Percentiles rank a stretch among this genome's conserved stretches.
Evolutionary conservation across 2,888 invertebrate genomes (phyloP).

Genomic region (Tillus elongatus): DNA sequence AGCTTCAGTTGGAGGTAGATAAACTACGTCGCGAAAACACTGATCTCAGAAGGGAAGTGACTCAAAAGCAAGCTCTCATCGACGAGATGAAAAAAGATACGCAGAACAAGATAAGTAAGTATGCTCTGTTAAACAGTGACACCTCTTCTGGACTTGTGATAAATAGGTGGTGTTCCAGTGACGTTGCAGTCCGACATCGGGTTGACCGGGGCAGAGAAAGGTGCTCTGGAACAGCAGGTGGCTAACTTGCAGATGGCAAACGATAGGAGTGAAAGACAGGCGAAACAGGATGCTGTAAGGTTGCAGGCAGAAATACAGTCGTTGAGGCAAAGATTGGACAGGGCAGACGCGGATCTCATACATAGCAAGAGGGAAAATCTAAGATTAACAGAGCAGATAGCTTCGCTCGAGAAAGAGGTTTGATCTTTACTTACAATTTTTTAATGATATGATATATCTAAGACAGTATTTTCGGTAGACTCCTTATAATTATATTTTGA

Average conservation of each 20-base stretch:
- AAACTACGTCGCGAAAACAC: constrained; percentile 68
- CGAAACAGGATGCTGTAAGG: constrained; percentile 65
- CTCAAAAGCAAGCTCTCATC: constrained; percentile 64
- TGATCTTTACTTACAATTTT: too few species aligned
- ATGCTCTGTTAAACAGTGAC: too few species aligned
- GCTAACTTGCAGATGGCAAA: constrained; percentile 53
- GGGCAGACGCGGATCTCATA: constrained; percentile 71
- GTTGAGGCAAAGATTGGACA: constrained; percentile 64
- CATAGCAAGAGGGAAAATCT: constrained; percentile 74
- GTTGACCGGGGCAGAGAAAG: constrained; percentile 67
- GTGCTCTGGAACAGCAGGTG: constrained; percentile 71
- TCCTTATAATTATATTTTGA: too few species aligned
- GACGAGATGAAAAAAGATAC: constrained; percentile 74
- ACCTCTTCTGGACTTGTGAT: neutral
- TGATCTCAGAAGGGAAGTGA: constrained; percentile 66
- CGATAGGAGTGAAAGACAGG: constrained; percentile 67
- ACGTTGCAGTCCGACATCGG: constrained; percentile 69
- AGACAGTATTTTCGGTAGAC: too few species aligned
- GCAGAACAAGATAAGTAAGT: constrained; percentile 62
- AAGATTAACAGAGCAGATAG: constrained; percentile 67
- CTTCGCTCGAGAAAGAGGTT: constrained; percentile 73
- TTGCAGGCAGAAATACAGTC: constrained; percentile 69
- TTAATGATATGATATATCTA: too few species aligned
- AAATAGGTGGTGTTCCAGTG: constrained; percentile 41
- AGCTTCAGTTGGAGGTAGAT: constrained; percentile 67